Evolutionary conservation across 2,888 invertebrate genomes (phyloP).

Genomic region (Rhagium mordax): DNA sequence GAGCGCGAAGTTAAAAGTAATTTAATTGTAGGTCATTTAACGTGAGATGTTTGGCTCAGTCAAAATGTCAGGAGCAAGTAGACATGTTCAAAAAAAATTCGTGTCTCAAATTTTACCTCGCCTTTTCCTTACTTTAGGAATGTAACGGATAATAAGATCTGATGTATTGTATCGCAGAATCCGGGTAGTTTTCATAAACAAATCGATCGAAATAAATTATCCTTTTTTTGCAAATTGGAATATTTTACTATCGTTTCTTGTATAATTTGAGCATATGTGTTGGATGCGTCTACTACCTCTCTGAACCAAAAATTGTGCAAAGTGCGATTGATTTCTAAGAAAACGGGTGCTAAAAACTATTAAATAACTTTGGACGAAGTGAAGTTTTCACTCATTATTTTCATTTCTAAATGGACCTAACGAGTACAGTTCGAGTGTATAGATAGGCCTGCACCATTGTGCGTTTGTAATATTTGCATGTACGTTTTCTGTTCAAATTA

Average conservation of each 20-base stretch:
- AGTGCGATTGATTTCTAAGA: not conserved
- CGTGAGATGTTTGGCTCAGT: not conserved
- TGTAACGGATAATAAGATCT: too few species aligned
- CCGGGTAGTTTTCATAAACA: too few species aligned
- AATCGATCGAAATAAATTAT: too few species aligned
- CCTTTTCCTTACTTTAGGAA: too few species aligned
- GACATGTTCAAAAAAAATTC: not conserved
- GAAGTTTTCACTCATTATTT: slow-evolving; percentile 4
- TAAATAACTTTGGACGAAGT: slow-evolving; percentile 43
- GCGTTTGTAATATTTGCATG: not conserved
- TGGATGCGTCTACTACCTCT: not conserved
- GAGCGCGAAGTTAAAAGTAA: not conserved
- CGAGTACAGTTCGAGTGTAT: slow-evolving; percentile 23
- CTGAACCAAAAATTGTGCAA: too few species aligned
- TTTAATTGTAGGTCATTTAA: not conserved
- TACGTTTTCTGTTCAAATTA: not conserved
- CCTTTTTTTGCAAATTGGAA: too few species aligned
- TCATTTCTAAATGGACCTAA: slow-evolving; percentile 41
- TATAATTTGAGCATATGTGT: not conserved
- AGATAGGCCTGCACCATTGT: not conserved
- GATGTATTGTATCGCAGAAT: too few species aligned
- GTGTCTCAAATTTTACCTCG: too few species aligned
- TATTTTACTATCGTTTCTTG: not conserved
- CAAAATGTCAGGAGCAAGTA: not conserved
- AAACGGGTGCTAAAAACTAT: not conserved